Evolutionary conservation across 2,888 invertebrate genomes (phyloP).

Genomic region (Chironomus tentans): DNA sequence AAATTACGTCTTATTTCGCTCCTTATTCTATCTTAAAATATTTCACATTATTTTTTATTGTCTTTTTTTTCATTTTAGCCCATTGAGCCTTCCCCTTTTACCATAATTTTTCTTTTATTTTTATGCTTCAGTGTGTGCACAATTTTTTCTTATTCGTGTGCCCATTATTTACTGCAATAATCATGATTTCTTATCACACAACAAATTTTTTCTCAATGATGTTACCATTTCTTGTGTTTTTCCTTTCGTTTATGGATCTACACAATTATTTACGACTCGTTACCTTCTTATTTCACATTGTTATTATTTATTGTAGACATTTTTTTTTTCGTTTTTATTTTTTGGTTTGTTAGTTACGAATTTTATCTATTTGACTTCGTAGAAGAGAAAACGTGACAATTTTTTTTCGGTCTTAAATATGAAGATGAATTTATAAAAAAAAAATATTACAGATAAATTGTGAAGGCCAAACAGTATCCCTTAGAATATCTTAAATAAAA

Average conservation of each 20-base stretch:
- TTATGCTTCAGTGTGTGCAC: not conserved
- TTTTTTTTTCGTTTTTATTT: not conserved
- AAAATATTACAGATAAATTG: too few species aligned
- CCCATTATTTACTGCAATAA: constrained; percentile 20
- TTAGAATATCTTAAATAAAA: too few species aligned
- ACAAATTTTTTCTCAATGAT: not conserved
- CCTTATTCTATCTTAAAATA: too few species aligned
- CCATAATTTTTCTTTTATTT: constrained; percentile 16
- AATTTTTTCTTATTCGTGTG: not conserved
- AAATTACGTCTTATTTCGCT: too few species aligned
- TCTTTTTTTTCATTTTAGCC: not conserved
- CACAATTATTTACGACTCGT: constrained; percentile 24
- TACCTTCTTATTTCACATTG: constrained; percentile 6
- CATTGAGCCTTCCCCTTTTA: constrained; percentile 10
- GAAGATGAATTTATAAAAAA: too few species aligned
- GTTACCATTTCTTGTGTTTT: not conserved
- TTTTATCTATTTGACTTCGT: not conserved
- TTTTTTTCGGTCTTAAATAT: not conserved
- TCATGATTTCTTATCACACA: constrained; percentile 24
- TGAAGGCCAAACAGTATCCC: too few species aligned
- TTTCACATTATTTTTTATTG: not conserved
- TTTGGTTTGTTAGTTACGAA: too few species aligned
- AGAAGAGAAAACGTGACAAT: not conserved
- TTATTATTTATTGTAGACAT: not conserved
- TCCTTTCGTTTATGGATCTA: not conserved